phyloP scores from a whole-genome alignment of 1,140 invertebrate genomes.

The Cyclina sinensis region DNA sequence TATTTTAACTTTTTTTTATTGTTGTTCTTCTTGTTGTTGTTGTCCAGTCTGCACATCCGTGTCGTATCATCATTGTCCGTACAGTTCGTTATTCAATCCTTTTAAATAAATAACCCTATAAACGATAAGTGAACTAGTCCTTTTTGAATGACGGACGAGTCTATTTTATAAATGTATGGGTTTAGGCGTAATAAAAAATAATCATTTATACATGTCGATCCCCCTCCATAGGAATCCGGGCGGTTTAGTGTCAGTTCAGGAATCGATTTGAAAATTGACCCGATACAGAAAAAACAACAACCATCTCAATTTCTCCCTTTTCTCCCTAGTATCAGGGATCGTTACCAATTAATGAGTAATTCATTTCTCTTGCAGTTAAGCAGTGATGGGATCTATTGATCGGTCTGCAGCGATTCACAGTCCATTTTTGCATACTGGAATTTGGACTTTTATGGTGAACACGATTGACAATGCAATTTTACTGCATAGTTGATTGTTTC shows the following conservation, averaged over 20 bases:
- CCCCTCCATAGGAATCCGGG: background rate
- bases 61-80: too few species aligned
- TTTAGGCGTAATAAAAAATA: too few species aligned
- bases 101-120: too few species aligned
- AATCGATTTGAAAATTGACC: slow-evolving; percentile 31
- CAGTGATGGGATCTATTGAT: slow-evolving; percentile 28
- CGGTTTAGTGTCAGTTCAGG: background rate
- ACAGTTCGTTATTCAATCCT: too few species aligned
- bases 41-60: too few species aligned
- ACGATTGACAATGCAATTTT: slow-evolving; percentile 3
- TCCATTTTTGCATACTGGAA: slow-evolving; percentile 36
- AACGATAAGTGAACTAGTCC: too few species aligned
- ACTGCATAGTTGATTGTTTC: background rate
- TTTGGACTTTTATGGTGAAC: background rate
- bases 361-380: slow-evolving; percentile 15
- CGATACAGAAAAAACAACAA: background rate
- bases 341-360: slow-evolving; percentile 36
- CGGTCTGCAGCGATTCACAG: slow-evolving; percentile 9
- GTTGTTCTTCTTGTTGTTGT: too few species aligned
- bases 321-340: slow-evolving; percentile 12
- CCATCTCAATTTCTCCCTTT: slow-evolving; percentile 7
- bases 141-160: too few species aligned
- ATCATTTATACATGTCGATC: too few species aligned
- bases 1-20: too few species aligned
- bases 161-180: too few species aligned